Evolutionary conservation across 2,888 invertebrate genomes (phyloP).

Genomic region (Papilio gigon): DNA sequence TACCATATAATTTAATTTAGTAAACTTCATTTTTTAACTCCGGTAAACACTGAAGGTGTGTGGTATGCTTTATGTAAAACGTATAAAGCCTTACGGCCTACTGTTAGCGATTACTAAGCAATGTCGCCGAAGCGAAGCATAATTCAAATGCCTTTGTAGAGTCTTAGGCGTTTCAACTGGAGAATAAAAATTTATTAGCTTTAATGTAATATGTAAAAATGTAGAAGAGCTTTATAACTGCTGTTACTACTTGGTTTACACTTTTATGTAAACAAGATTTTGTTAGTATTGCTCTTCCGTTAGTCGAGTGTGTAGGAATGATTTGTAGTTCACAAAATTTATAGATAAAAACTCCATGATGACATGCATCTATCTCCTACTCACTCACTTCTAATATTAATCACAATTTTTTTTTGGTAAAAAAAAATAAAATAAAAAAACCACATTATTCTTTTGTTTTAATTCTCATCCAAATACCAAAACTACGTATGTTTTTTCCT

Average conservation of each 20-base stretch:
- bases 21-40: no score
- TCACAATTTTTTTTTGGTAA: neutral
- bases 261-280: conserved; percentile 22
- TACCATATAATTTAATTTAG: no score
- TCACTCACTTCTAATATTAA: no score
- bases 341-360: neutral
- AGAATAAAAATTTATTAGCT: conserved; percentile 30
- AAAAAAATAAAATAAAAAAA: neutral
- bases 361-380: neutral
- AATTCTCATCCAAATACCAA: no score
- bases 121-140: neutral
- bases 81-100: neutral
- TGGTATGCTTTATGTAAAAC: neutral
- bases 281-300: conserved; percentile 9
- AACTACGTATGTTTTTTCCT: no score
- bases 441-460: no score
- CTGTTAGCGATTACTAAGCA: neutral
- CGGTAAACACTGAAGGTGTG: no score
- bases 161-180: conserved; percentile 9
- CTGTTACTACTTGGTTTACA: conserved; percentile 21
- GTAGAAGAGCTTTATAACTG: conserved; percentile 31
- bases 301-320: neutral
- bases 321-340: neutral
- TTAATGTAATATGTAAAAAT: conserved; percentile 26
- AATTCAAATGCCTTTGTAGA: conserved; percentile 16